These are phyloP conservation scores for Metaphire vulgaris DNA, from an alignment of 1,140 invertebrate species.

Conservation along the genomic window DNA sequence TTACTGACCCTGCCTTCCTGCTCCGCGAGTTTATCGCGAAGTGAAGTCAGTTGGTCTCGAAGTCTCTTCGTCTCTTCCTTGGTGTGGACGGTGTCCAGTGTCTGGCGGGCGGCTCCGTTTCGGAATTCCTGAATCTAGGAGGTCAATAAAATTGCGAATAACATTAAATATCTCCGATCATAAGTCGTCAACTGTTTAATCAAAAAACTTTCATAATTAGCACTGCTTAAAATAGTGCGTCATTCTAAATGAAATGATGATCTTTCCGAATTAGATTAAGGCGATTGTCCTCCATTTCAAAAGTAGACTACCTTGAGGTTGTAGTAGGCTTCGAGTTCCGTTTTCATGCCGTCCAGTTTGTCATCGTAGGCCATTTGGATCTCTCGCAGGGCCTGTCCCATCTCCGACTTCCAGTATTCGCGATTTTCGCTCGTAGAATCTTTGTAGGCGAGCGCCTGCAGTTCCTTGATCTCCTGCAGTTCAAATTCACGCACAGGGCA, in stretches of 20 bases:
- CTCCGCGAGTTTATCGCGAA: slow-evolving; percentile 51
- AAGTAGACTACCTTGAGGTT: slow-evolving; percentile 33
- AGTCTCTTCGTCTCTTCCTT: slow-evolving; percentile 55
- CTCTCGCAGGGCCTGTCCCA: slow-evolving; percentile 27
- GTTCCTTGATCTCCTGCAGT: slow-evolving; percentile 56
- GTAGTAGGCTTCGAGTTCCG: slow-evolving; percentile 35
- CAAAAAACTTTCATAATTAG: too few species aligned
- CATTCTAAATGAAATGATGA: too few species aligned
- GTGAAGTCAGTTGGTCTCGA: slow-evolving; percentile 47
- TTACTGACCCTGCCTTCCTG: slow-evolving; percentile 52
- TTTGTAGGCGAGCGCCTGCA: slow-evolving; percentile 53
- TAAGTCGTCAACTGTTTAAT: too few species aligned
- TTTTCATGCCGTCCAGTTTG: slow-evolving; percentile 36
- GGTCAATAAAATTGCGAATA: too few species aligned
- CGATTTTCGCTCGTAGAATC: slow-evolving; percentile 30
- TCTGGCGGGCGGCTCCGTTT: slow-evolving; percentile 53
- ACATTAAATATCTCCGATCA: too few species aligned
- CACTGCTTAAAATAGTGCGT: too few species aligned
- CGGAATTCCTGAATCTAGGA: slow-evolving; percentile 55
- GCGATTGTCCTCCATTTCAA: too few species aligned
- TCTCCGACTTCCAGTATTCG: slow-evolving; percentile 32
- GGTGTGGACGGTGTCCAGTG: slow-evolving; percentile 54
- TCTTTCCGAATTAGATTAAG: too few species aligned
- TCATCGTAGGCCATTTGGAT: slow-evolving; percentile 32
- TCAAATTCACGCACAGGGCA: too few species aligned